A percentile compares a stretch with the other conserved stretches of the same genome.
Evolutionary conservation across 2,113 vertebrate genomes (phyloP).

Genomic region (Morone saxatilis): DNA sequence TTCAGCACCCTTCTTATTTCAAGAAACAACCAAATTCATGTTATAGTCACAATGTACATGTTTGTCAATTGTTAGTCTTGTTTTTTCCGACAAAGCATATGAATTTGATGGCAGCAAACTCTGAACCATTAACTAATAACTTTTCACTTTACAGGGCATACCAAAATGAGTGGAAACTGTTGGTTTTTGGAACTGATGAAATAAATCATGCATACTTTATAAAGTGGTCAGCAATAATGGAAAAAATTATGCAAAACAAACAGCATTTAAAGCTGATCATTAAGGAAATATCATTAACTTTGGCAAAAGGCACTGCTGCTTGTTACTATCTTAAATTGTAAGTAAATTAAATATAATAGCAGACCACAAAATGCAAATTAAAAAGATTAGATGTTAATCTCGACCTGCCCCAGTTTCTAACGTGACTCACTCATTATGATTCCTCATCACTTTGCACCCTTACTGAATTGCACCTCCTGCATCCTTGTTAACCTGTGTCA

Average conservation of each 20-base stretch:
- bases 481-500: conserved; percentile 35
- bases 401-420: conserved; percentile 25
- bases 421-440: conserved; percentile 21
- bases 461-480: conserved; percentile 49
- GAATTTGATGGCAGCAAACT: not conserved
- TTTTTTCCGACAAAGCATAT: not conserved
- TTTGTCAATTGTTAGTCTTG: conserved; percentile 6
- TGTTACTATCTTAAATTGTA: conserved; percentile 21
- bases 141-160: conserved; percentile 1
- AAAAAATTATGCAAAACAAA: conserved; percentile 14
- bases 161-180: not conserved
- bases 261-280: conserved; percentile 33
- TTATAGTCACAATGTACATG: not conserved
- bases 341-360: conserved; percentile 11
- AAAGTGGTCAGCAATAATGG: conserved; percentile 4
- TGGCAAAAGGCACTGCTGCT: conserved; percentile 8
- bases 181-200: not conserved
- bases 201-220: not conserved
- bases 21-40: not conserved
- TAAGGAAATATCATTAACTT: conserved; percentile 30
- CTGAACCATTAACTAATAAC: not conserved
- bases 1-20: not conserved
- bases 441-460: conserved; percentile 39
- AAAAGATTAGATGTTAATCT: conserved; percentile 46
- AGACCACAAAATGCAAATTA: conserved; percentile 32